Percentiles rank a stretch among this genome's conserved stretches.
Conservation (phyloP, 2,113 vertebrate species). For the Mus spicilegus region DNA sequence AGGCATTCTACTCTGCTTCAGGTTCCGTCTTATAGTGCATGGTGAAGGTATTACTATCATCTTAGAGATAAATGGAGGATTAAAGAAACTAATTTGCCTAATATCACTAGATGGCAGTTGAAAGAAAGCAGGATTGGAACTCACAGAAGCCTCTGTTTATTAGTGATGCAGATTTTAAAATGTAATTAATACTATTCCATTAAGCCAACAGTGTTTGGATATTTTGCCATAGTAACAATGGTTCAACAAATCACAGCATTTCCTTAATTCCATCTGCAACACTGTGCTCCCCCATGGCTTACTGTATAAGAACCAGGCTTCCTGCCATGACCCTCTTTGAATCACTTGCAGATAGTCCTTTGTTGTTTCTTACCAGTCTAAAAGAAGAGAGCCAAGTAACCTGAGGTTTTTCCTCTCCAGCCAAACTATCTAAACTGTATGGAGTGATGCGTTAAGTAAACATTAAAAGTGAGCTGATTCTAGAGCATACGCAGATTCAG, state of each 20-base stretch:
- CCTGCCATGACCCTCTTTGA: not conserved
- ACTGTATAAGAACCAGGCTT: not conserved
- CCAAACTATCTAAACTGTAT: not conserved
- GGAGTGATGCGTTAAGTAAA: not conserved
- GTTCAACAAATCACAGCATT: conserved; percentile 40
- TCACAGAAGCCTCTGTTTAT: not conserved
- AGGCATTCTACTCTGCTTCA: not conserved
- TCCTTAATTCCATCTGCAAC: not conserved
- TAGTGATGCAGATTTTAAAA: not conserved
- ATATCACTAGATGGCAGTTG: not conserved
- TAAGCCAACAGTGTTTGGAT: conserved; percentile 9
- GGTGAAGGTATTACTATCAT: not conserved
- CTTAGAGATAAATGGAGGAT: conserved; percentile 11
- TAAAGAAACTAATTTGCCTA: conserved; percentile 18
- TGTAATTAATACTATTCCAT: not conserved
- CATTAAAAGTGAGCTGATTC: not conserved
- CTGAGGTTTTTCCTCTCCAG: not conserved
- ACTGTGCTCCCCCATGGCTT: not conserved
- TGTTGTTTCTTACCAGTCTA: not conserved
- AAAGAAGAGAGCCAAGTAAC: not conserved
- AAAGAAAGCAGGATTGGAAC: conserved; percentile 43
- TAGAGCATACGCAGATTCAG: conserved; percentile 4
- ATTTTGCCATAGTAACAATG: conserved; percentile 43
- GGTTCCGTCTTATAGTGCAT: not conserved
- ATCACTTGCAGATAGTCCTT: not conserved